Conservation (phyloP, 2,888 invertebrate species). For the Chalcosyrphus nemorum region DNA sequence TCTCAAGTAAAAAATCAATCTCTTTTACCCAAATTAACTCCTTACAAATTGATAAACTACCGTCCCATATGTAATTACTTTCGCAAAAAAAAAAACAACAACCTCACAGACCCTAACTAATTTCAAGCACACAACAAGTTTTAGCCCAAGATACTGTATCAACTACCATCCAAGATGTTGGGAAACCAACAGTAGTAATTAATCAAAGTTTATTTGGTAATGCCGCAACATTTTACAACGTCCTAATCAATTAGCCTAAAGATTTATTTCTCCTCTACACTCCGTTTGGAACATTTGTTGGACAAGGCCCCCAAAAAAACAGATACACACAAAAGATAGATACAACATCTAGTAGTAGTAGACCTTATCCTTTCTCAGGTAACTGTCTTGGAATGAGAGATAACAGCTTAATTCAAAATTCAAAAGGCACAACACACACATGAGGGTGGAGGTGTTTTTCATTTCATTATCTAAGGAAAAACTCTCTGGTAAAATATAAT, state of each 20-base stretch:
- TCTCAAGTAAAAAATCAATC: conserved; percentile 45
- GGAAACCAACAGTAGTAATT: conserved; percentile 69
- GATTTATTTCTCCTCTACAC: conserved; percentile 46
- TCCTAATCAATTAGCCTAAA: conserved; percentile 74
- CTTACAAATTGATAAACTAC: conserved; percentile 61
- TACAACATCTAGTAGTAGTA: not conserved
- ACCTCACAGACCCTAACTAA: conserved; percentile 45
- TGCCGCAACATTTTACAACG: conserved; percentile 75
- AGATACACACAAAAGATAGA: conserved; percentile 1
- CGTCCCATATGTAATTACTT: conserved; percentile 57
- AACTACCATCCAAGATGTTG: conserved; percentile 49
- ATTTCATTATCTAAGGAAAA: conserved; percentile 62
- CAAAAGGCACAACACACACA: conserved; percentile 30
- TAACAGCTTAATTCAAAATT: conserved; percentile 62
- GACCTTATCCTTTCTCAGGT: conserved; percentile 44
- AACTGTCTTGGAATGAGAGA: conserved; percentile 40
- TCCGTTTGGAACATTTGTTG: conserved; percentile 24
- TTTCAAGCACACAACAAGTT: conserved; percentile 1
- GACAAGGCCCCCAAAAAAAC: conserved; percentile 37
- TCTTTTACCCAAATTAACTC: conserved; percentile 35
- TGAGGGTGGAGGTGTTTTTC: conserved; percentile 54
- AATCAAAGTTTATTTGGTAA: conserved; percentile 75
- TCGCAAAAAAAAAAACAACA: no score
- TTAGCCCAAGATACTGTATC: not conserved
- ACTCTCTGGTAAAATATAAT: conserved; percentile 49